phyloP scores from a whole-genome alignment of 2,797 vertebrate species.

The Manis javanica region DNA sequence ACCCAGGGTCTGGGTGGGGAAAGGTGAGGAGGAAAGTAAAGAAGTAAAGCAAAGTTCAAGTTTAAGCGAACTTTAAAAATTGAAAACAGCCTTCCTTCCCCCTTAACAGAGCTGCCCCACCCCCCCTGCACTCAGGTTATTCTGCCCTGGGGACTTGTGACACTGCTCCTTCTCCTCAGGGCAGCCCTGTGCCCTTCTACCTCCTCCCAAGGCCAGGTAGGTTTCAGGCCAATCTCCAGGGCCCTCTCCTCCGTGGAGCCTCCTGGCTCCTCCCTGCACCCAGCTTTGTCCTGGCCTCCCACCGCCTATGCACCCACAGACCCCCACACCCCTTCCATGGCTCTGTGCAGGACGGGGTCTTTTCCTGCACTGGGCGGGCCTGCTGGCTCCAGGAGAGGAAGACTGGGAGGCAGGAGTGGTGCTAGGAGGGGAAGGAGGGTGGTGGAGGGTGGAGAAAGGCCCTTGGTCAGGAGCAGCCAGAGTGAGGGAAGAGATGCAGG shows the following conservation, averaged over 20 bases:
- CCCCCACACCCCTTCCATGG: rapidly evolving
- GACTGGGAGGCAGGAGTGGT: not conserved
- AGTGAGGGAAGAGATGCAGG: not conserved
- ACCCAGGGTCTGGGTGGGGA: not conserved
- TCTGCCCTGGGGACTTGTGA: not conserved
- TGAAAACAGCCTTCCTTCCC: not conserved
- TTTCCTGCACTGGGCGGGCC: not conserved
- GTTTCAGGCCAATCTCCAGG: not conserved
- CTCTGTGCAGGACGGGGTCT: not conserved
- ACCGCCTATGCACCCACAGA: rapidly evolving
- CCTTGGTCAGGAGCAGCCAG: not conserved
- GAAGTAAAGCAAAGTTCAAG: not conserved
- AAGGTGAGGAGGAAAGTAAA: not conserved
- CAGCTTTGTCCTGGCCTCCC: not conserved
- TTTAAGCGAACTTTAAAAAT: not conserved
- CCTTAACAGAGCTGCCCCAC: not conserved
- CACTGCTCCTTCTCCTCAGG: not conserved
- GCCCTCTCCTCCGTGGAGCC: not conserved
- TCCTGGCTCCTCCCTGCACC: too few relatives aligned
- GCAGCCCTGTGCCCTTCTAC: not conserved
- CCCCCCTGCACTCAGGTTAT: rapidly evolving
- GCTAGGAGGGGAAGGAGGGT: not conserved
- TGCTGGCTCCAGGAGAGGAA: not conserved
- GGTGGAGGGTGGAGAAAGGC: not conserved
- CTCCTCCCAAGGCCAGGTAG: not conserved